These are phyloP conservation scores for Melanophora roralis DNA, from an alignment of 2,888 invertebrate species.

Conservation along the genomic window DNA sequence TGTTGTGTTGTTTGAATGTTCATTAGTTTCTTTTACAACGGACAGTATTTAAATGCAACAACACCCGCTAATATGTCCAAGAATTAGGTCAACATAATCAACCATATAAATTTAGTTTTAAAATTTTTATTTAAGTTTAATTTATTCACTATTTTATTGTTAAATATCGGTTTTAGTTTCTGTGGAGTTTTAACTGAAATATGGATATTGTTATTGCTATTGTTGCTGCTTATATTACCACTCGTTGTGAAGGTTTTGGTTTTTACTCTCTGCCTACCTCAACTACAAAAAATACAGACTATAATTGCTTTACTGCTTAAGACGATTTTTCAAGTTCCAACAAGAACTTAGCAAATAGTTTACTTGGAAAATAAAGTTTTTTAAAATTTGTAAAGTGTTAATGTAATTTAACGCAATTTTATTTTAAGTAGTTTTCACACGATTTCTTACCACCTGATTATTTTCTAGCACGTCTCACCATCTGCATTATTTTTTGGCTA, in stretches of 20 bases:
- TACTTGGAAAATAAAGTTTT: not conserved
- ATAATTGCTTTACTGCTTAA: no score
- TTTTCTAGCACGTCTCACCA: no score
- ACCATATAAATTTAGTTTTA: conserved; percentile 49
- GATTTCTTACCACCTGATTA: conserved; percentile 48
- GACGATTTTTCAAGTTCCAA: not conserved
- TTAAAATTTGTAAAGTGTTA: conserved; percentile 53
- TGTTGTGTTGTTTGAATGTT: not conserved
- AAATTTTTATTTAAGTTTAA: conserved; percentile 22
- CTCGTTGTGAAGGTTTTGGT: no score
- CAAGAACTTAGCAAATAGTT: conserved; percentile 29
- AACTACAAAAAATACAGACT: no score
- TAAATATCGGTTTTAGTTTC: not conserved
- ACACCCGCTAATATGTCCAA: conserved; percentile 66
- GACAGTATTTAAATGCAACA: conserved; percentile 58
- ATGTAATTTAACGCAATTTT: conserved; percentile 63
- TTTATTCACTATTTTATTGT: conserved; percentile 15
- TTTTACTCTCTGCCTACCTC: no score
- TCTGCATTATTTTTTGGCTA: not conserved
- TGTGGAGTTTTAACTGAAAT: not conserved
- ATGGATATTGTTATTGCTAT: conserved; percentile 6
- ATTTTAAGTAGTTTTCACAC: conserved; percentile 66
- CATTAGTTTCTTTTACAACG: no score
- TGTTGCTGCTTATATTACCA: no score
- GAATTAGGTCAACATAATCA: conserved; percentile 69